Conservation (phyloP, 1,140 invertebrate genomes). For the Habropoda laboriosa region DNA sequence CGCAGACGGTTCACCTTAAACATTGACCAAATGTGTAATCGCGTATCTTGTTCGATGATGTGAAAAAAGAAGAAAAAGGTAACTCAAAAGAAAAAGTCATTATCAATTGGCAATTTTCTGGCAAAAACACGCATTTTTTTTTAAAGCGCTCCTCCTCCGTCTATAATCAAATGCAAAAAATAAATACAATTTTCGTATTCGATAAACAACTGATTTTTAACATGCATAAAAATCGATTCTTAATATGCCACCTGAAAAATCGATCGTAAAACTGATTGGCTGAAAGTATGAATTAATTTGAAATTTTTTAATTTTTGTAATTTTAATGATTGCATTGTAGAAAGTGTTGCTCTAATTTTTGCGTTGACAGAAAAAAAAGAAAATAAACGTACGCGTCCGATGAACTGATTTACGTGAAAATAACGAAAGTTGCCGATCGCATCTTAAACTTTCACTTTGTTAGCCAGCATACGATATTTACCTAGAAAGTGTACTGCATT, state of each 20-base stretch:
- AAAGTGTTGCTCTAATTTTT: neutral
- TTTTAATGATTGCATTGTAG: neutral
- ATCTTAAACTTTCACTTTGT: conserved; percentile 52
- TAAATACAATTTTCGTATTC: neutral
- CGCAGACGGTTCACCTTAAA: neutral
- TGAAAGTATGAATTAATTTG: no score
- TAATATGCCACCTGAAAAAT: neutral
- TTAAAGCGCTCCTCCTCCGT: neutral
- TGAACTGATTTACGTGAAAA: conserved; percentile 25
- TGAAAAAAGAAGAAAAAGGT: neutral
- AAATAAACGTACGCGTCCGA: neutral
- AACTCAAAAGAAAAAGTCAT: neutral
- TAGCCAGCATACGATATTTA: conserved; percentile 49
- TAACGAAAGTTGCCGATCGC: conserved; percentile 34
- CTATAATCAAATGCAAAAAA: neutral
- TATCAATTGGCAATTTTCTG: neutral
- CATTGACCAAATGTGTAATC: neutral
- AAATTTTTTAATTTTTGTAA: no score
- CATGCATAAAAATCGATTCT: neutral
- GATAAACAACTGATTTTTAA: neutral
- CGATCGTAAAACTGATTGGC: neutral
- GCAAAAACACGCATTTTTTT: neutral
- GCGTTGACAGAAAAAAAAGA: neutral
- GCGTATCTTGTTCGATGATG: neutral
- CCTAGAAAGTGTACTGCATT: conserved; percentile 52